Percentiles rank a stretch among this genome's conserved stretches.
These are phyloP conservation scores for Malthinus flaveolus DNA, from an alignment of 2,888 invertebrate species.

Conservation along the genomic window DNA sequence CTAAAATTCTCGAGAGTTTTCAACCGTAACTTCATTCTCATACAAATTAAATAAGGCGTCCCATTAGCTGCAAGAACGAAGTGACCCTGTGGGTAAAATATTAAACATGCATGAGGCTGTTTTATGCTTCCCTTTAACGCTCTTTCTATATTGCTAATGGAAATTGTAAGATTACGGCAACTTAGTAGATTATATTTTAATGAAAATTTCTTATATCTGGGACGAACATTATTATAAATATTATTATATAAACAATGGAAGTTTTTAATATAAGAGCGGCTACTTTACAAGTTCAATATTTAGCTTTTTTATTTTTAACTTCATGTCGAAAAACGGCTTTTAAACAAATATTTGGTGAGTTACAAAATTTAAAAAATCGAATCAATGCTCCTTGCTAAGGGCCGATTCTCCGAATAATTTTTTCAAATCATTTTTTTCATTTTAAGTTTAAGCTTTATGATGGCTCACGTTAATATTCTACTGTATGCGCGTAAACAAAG, in stretches of 20 bases:
- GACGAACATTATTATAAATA: neutral
- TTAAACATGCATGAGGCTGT: constrained; percentile 51
- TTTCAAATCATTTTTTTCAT: too few species aligned
- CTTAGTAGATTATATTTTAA: constrained; percentile 27
- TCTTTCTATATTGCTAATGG: constrained; percentile 27
- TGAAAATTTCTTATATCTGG: constrained; percentile 26
- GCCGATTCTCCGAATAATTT: too few species aligned
- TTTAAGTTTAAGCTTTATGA: too few species aligned
- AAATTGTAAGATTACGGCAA: constrained; percentile 28
- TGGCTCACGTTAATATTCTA: too few species aligned
- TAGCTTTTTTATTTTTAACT: too few species aligned
- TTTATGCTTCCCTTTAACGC: constrained; percentile 28
- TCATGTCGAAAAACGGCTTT: too few species aligned
- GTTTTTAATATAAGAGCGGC: too few species aligned
- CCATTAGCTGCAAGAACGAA: constrained; percentile 49
- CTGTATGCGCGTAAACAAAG: too few species aligned
- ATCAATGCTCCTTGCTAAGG: too few species aligned
- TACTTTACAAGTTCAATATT: too few species aligned
- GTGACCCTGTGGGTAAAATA: constrained; percentile 49
- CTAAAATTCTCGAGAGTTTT: constrained; percentile 37
- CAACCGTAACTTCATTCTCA: constrained; percentile 46
- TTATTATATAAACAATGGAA: neutral
- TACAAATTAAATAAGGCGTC: constrained; percentile 51
- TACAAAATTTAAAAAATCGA: too few species aligned
- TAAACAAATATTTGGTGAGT: too few species aligned